A percentile compares a stretch with the other conserved stretches of the same genome.
These are phyloP conservation scores for Sarcoramphus papa DNA, from an alignment of 2,797 vertebrate genomes.

Conservation along the genomic window DNA sequence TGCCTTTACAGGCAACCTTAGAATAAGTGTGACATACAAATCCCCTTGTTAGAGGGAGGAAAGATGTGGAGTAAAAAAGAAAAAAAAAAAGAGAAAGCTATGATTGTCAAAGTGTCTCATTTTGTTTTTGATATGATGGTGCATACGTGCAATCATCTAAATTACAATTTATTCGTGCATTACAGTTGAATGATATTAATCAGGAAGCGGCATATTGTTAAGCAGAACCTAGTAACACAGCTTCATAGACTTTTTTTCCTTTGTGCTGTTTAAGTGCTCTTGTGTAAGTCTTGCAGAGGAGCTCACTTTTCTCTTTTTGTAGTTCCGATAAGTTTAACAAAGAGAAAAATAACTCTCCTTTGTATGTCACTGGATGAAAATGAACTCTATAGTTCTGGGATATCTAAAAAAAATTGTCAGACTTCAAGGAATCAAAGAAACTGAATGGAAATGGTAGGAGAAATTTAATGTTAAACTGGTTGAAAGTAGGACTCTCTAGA, in stretches of 20 bases:
- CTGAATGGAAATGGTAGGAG: background rate
- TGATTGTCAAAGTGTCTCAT: conserved; percentile 53
- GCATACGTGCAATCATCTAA: conserved; percentile 43
- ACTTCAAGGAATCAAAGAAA: background rate
- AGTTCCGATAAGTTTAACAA: conserved; percentile 6
- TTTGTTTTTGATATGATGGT: conserved; percentile 19
- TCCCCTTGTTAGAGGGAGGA: background rate
- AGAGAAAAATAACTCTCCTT: background rate
- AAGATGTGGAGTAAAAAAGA: background rate
- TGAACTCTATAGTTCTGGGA: background rate
- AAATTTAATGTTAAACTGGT: background rate
- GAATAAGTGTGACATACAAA: background rate
- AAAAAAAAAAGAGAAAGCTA: background rate
- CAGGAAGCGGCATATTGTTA: conserved; percentile 37
- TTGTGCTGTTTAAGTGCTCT: conserved; percentile 4
- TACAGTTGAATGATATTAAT: conserved; percentile 49
- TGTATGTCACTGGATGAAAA: background rate
- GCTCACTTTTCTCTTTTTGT: background rate
- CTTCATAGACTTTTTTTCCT: background rate
- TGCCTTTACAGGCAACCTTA: background rate
- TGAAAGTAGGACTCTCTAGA: background rate
- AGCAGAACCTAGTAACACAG: background rate
- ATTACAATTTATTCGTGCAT: conserved; percentile 58
- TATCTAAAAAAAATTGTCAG: background rate
- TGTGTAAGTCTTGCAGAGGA: background rate